A percentile compares a stretch with the other conserved stretches of the same genome.
These are phyloP conservation scores for Plectus sambesii DNA, from an alignment of 1,140 invertebrate species.

Conservation along the genomic window DNA sequence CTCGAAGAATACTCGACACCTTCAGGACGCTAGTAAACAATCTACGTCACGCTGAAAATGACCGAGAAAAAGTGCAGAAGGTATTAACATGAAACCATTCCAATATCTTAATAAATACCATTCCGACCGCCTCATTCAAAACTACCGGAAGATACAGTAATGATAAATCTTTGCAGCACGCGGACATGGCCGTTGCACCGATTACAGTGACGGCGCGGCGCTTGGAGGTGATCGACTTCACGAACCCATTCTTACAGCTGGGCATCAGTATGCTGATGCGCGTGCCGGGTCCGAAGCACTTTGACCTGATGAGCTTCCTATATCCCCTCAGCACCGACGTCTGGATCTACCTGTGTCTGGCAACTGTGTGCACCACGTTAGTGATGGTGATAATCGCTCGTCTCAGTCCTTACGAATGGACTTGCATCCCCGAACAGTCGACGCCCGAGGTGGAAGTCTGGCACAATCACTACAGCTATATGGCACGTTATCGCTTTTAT, in stretches of 20 bases:
- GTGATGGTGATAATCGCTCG: slow-evolving; percentile 22
- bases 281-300: slow-evolving; percentile 50
- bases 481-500: no score
- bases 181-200: slow-evolving; percentile 73
- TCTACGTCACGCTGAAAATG: no score
- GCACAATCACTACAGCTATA: no score
- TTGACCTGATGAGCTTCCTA: slow-evolving; percentile 53
- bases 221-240: slow-evolving; percentile 82
- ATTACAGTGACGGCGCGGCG: slow-evolving; percentile 83
- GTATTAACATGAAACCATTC: no score
- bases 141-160: slow-evolving; percentile 13
- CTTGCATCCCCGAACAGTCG: slow-evolving; percentile 21
- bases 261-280: slow-evolving; percentile 42
- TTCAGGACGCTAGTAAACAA: no score
- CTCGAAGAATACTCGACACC: no score
- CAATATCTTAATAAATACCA: no score
- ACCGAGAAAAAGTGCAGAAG: no score
- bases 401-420: slow-evolving; percentile 24
- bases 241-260: slow-evolving; percentile 79
- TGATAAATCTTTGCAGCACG: slow-evolving; percentile 56
- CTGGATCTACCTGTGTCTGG: slow-evolving; percentile 52
- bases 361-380: slow-evolving; percentile 20
- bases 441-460: no score
- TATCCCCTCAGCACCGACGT: slow-evolving; percentile 53
- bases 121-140: slow-evolving; percentile 22